A percentile compares a stretch with the other conserved stretches of the same genome.
phyloP scores from a whole-genome alignment of 1,140 invertebrate genomes.

The Ectropis grisescens region DNA sequence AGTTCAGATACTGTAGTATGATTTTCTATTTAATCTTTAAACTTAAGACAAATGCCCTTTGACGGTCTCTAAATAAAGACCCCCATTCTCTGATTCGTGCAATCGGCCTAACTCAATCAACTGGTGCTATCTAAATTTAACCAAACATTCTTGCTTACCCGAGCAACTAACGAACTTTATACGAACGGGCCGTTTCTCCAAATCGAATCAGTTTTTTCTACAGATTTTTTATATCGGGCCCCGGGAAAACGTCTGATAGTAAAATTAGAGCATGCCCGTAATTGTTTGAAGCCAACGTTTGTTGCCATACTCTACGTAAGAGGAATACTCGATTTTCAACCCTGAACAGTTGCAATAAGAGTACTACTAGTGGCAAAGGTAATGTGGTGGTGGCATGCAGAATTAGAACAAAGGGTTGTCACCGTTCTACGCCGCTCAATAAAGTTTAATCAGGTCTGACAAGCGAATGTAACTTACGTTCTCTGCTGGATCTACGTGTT shows the following conservation, averaged over 20 bases:
- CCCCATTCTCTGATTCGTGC: no score
- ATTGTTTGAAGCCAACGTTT: conserved; percentile 26
- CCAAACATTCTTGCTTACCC: neutral
- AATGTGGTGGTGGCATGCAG: conserved; percentile 15
- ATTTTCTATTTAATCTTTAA: no score
- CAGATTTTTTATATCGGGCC: conserved; percentile 20
- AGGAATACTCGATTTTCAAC: conserved; percentile 2
- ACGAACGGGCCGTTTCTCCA: conserved; percentile 9
- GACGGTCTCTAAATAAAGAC: no score
- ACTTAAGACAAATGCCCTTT: no score
- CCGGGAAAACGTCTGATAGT: conserved; percentile 17
- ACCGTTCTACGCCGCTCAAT: conserved; percentile 27
- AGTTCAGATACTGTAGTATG: no score
- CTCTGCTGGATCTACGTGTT: neutral
- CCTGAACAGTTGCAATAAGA: conserved; percentile 2
- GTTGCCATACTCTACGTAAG: conserved; percentile 3
- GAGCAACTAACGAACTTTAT: neutral
- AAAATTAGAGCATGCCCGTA: conserved; percentile 31
- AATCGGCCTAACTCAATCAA: no score
- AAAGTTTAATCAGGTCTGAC: conserved; percentile 32
- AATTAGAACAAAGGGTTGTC: conserved; percentile 39
- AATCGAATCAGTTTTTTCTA: conserved; percentile 19
- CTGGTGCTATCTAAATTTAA: neutral
- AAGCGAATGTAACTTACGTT: conserved; percentile 19
- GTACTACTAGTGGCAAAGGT: neutral